Evolutionary conservation across 2,797 vertebrate species (phyloP), one percentile per base, ranked within the genome.

Genomic region (Phaenicophaeus curvirostris): DNA sequence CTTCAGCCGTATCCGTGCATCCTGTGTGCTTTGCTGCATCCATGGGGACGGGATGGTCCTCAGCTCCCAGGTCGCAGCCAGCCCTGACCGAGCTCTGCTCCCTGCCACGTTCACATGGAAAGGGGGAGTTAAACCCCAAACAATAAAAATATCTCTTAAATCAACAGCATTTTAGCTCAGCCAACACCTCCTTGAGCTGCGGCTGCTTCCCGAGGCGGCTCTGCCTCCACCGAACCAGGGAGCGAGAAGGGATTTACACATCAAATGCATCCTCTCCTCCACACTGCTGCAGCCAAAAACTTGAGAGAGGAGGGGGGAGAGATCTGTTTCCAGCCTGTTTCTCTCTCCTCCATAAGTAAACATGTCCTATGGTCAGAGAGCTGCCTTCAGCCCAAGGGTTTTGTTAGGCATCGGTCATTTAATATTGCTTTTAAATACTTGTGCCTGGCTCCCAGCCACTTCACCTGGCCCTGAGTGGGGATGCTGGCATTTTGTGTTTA

Each of bases 1-100:
- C 1, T 46, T 62, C 57, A 17, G n/a, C 31, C 3, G 1, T 28
- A 8, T n/a, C 48, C 30, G 0, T 11, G 2, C 0, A n/a, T 19
- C 12, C 14, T 1, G 3, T 13, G 39, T 3, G 1, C 20, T 37
- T 1, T 3, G 6, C 58, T 50, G 19, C 44, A 11, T 18, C 3
- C 2, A 23, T 5, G 46, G 33, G 33, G 33, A 54, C 31, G 9
- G 68, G 42, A 42, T 30, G 13, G 53, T 59, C 53, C 41, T 27
- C 55, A 46, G 23, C 16, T 75, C 50, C 58, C 2, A 7, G 58
- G 54, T 30, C 5, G 2, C 0, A 3, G 31, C 39, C 48, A 59
- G 11, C 39, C 18, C 8, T 0, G 0, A 9, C 30, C 15, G 11
- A 46, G 42, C 53, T 89, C 76, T 66, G 46, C 27, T 80, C 42